A percentile compares a stretch with the other conserved stretches of the same genome.
These are phyloP conservation scores for Balaeniceps rex DNA, from an alignment of 2,113 vertebrate species.

Conservation along the genomic window DNA sequence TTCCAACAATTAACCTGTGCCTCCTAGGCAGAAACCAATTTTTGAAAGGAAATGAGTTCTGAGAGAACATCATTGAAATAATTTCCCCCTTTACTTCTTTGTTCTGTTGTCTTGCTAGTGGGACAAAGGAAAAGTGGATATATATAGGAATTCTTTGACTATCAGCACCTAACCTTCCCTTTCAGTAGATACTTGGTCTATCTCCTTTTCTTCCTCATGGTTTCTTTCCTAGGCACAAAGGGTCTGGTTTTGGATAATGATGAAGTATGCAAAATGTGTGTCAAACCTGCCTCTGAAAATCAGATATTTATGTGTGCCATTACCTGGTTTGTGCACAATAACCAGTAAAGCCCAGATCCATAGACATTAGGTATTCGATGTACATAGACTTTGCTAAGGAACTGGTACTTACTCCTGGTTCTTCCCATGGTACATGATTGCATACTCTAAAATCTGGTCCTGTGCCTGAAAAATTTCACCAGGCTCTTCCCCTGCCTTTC, in stretches of 20 bases:
- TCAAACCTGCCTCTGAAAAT: not conserved
- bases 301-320: not conserved
- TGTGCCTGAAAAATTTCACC: not conserved
- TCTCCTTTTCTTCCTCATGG: not conserved
- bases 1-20: conserved; percentile 34
- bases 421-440: not conserved
- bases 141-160: not conserved
- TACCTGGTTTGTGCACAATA: not conserved
- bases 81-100: not conserved
- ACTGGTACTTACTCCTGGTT: not conserved
- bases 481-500: not conserved
- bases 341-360: not conserved
- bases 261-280: not conserved
- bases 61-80: not conserved
- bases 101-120: not conserved
- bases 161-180: not conserved
- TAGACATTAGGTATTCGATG: not conserved
- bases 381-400: not conserved
- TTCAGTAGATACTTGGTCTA: not conserved
- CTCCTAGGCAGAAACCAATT: conserved; percentile 3
- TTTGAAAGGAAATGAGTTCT: conserved; percentile 42
- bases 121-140: not conserved
- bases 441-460: not conserved
- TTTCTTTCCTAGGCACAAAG: not conserved
- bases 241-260: not conserved